Evolutionary conservation across 64 coral and sea anemone species (phyloP), one percentile per base, ranked within the genome.

Genomic region (Montipora foliosa): DNA sequence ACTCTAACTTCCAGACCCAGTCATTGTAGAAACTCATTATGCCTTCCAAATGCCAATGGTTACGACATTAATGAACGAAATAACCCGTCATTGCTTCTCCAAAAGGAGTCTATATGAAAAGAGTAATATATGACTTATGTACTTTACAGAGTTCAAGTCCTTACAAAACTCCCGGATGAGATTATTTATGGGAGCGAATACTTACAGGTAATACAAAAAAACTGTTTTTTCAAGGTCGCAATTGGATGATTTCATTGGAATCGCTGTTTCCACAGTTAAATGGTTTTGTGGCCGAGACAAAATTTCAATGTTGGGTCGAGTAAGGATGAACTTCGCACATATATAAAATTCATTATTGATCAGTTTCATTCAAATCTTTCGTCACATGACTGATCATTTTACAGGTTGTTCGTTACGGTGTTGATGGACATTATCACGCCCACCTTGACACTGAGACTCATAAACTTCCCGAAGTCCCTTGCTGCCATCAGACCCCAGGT

Each of bases 351-450:
- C 25, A 13, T 86, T 19, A 6, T 16, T 11, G 11, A 5, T 14
- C 14, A 64, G 8, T 14, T 14, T 14, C 9, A 11, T 14, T 4
- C 10, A 72, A 57, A 57, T 5, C 4, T 77, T 22, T 55, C 13
- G 22, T 53, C 20, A 74, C 17, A 11, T 60, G 1, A 57, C 16
- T 86, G 5, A 49, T 78, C 47, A 61, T 4, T 78, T 59, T n/a
- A 22, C 58, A 95, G 94, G 94, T 95, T 74, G 81, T 95, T 44
- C 94, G 90, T 74, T 95, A 95, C 59, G 78, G 73, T 48, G 89
- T 91, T 44, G 90, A 83, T 45, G 94, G 94, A 37, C 94, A 95
- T 83, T 95, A 95, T 52, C 94, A 95, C 75, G 90, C 94, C 5
- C 94, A 95, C 83, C 80, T 80, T 11, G 94, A 95, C 69, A 92